These are phyloP conservation scores for Zaprionus africanus DNA, from an alignment of 1,140 invertebrate species.

Conservation along the genomic window DNA sequence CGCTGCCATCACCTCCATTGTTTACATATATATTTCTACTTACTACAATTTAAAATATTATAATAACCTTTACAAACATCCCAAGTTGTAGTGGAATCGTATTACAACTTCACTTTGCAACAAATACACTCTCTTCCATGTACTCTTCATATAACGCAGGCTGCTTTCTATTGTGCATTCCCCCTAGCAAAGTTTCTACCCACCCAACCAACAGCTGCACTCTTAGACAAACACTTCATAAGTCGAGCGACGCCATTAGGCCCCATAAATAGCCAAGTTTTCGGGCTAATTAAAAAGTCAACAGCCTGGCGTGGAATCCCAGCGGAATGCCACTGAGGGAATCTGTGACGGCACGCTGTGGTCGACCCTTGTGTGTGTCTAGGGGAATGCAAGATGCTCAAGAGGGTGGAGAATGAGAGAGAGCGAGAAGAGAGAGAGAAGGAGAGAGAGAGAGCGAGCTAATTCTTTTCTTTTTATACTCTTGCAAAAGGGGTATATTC, in stretches of 20 bases:
- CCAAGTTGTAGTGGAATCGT: no score
- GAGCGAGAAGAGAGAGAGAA: background rate
- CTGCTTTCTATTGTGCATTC: background rate
- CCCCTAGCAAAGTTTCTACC: background rate
- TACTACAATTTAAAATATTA: no score
- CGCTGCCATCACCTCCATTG: no score
- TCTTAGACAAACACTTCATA: constrained; percentile 2
- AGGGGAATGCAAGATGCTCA: background rate
- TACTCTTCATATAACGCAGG: background rate
- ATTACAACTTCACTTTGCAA: background rate
- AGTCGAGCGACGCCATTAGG: constrained; percentile 25
- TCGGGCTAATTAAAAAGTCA: constrained; percentile 50
- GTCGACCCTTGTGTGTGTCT: constrained; percentile 10
- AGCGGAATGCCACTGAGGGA: constrained; percentile 6
- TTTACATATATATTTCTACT: no score
- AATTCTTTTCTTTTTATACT: background rate
- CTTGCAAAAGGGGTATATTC: background rate
- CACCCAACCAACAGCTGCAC: background rate
- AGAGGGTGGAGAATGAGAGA: background rate
- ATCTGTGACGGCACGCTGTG: constrained; percentile 26
- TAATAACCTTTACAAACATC: no score
- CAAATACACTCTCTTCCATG: background rate
- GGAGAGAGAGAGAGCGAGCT: background rate
- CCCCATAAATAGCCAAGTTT: constrained; percentile 26
- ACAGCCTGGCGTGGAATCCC: constrained; percentile 12